Evolutionary conservation across 2,888 invertebrate genomes (phyloP), one percentile per base, ranked within the genome.

Genomic region (Cactoblastis cactorum): DNA sequence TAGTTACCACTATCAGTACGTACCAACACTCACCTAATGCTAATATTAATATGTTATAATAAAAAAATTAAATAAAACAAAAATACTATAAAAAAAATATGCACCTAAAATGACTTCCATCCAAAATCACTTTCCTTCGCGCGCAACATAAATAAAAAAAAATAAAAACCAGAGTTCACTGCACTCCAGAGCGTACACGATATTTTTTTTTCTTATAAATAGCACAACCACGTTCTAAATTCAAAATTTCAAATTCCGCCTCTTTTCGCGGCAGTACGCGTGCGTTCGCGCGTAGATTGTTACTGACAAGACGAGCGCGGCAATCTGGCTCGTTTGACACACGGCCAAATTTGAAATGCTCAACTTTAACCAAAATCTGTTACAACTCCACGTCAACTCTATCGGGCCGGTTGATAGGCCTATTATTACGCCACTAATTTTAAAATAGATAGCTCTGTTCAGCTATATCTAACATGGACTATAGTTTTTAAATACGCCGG

Each of bases 281-380:
- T 74, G 80, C 81, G 80, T 71, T 53, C 75, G 74, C 80, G 80
- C 80, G 72, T 80, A 67, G 61, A 67, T 67, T 61, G 57, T 65
- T 62, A 81, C 82, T 77, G 78, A 72, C 77, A 74, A 58, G 51
- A 62, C 59, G 59, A 67, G 62, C 68, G 65, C 14, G 28, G 28
- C 28, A 43, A 32, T 28, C 43, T 43, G 43, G 28, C 28, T 28
- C 43, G 11, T 32, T 43, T 15, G 43, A 43, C 43, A 74, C 32
- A 61, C 83, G 66, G 50, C 75, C 49, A 58, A 63, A 71, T 77
- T 54, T 53, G 62, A 66, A 53, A 54, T 45, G 53, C 49, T 53
- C 50, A 48, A 33, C 34, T 15, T 19, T 14, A 34, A 32, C 34
- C 32, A 1, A 39, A 39, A 19, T n/a, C 32, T 19, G 41, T 22